A percentile compares a stretch with the other conserved stretches of the same genome.
phyloP scores from a whole-genome alignment of 1,140 invertebrate genomes.

The Notospermus geniculatus region DNA sequence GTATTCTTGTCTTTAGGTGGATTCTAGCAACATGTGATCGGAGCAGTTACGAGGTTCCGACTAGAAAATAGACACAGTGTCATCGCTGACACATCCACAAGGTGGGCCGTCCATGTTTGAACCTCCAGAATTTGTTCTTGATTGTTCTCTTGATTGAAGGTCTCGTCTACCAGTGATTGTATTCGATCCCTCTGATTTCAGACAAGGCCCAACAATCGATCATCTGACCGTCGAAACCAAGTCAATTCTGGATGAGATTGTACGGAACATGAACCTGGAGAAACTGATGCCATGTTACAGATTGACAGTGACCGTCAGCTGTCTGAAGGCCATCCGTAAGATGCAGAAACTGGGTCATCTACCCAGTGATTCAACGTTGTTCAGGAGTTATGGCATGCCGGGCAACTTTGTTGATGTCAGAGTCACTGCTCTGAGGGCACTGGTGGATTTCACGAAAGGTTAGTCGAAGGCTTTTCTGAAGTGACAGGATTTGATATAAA shows the following conservation, averaged over 20 bases:
- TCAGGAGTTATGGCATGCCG: conserved; percentile 81
- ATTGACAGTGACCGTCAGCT: conserved; percentile 81
- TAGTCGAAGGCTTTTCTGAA: no score
- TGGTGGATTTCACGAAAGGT: conserved; percentile 74
- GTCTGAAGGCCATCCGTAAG: conserved; percentile 83
- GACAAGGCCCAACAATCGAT: conserved; percentile 66
- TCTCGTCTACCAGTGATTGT: no score
- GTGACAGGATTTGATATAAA: no score
- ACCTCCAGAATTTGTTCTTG: no score
- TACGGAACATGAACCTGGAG: conserved; percentile 79
- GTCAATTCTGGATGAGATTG: conserved; percentile 52
- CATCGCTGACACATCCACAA: no score
- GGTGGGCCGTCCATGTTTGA: no score
- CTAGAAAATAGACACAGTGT: no score
- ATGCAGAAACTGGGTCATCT: conserved; percentile 93
- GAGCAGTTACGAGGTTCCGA: no score
- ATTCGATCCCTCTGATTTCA: conserved; percentile 62
- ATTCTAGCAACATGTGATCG: no score
- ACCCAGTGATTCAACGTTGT: conserved; percentile 83
- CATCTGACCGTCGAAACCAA: conserved; percentile 46
- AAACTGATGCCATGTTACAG: conserved; percentile 94
- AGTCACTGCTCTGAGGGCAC: conserved; percentile 82
- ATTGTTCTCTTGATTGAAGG: no score
- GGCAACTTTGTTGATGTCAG: conserved; percentile 83
- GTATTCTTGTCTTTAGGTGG: no score